Evolutionary conservation across 1,140 invertebrate genomes (phyloP).

Genomic region (Lepidostoma basale): DNA sequence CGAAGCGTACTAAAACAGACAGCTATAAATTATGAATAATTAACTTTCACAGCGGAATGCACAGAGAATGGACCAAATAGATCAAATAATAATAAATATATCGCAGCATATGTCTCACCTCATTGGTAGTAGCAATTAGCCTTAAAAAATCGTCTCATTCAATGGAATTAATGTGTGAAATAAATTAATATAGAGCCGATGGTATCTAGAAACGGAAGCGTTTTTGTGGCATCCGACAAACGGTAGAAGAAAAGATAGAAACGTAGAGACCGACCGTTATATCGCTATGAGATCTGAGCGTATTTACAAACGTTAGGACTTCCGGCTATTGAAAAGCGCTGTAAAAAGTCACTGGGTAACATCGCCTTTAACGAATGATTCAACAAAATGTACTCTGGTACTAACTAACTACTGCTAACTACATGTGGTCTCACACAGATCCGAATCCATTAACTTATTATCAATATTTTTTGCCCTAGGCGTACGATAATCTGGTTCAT

Average conservation of each 20-base stretch:
- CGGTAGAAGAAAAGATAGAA: neutral
- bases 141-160: neutral
- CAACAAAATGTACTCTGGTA: neutral
- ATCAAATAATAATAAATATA: too few relatives aligned
- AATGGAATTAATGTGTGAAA: constrained; percentile 4
- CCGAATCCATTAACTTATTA: too few relatives aligned
- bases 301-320: neutral
- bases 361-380: neutral
- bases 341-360: neutral
- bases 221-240: neutral
- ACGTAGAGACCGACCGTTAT: neutral
- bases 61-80: too few relatives aligned
- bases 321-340: neutral
- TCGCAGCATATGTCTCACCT: too few relatives aligned
- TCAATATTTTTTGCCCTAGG: too few relatives aligned
- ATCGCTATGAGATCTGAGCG: constrained; percentile 4
- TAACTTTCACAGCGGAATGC: too few relatives aligned
- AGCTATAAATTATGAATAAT: too few relatives aligned
- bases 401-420: neutral
- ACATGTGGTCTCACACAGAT: too few relatives aligned
- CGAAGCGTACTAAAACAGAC: too few relatives aligned
- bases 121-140: neutral
- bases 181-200: constrained; percentile 8
- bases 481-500: too few relatives aligned
- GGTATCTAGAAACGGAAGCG: neutral